Conservation (phyloP, 2,888 invertebrate genomes). For the Drosophila pseudotakahashii region DNA sequence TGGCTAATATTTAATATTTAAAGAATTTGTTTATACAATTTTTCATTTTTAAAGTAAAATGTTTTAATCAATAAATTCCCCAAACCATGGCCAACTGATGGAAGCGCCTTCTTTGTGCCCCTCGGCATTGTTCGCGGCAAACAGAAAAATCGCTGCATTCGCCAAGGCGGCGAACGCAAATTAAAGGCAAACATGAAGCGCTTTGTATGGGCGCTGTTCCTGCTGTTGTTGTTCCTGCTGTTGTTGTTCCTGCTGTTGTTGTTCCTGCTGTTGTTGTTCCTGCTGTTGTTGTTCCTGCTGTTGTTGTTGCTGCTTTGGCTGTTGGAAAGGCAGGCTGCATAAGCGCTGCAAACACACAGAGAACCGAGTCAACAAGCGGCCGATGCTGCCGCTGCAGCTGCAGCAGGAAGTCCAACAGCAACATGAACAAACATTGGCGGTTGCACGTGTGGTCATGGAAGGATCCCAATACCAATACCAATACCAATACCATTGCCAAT, state of each 20-base stretch:
- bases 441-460: constrained; percentile 47
- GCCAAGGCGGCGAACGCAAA: constrained; percentile 67
- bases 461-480: constrained; percentile 39
- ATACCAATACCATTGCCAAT: constrained; percentile 5
- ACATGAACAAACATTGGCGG: constrained; percentile 47
- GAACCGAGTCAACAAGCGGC: constrained; percentile 61
- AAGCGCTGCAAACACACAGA: constrained; percentile 65
- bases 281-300: not conserved
- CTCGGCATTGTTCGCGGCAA: constrained; percentile 35
- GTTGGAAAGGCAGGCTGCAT: constrained; percentile 54
- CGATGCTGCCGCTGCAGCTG: constrained; percentile 30
- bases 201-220: constrained; percentile 21
- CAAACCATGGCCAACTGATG: constrained; percentile 9
- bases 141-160: constrained; percentile 50
- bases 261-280: not conserved
- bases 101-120: constrained; percentile 21
- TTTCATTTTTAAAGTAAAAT: not conserved
- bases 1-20: no score
- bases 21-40: not conserved
- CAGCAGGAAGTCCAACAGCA: constrained; percentile 18
- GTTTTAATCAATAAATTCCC: constrained; percentile 22
- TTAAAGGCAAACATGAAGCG: constrained; percentile 68
- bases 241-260: constrained; percentile 8
- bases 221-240: not conserved
- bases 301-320: constrained; percentile 12